Evolutionary conservation across 2,797 vertebrate species (phyloP).

Genomic region (Avahi laniger): DNA sequence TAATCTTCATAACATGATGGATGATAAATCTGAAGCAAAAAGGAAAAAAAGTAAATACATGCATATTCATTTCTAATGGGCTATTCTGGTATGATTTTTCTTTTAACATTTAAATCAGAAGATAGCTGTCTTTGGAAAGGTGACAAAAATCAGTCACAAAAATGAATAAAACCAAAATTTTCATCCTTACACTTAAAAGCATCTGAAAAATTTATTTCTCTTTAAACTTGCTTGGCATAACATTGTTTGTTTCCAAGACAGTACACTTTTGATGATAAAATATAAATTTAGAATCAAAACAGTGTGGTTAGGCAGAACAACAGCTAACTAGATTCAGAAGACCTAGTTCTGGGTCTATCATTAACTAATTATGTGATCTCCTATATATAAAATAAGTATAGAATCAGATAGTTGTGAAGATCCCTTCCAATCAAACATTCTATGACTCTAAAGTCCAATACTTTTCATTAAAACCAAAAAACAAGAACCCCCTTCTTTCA

Average conservation of each 20-base stretch:
- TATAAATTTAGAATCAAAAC: constrained; percentile 26
- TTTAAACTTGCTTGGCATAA: constrained; percentile 38
- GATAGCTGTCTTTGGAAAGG: background rate
- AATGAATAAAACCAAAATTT: background rate
- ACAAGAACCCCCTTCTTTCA: background rate
- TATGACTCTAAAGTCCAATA: constrained; percentile 23
- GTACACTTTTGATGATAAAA: constrained; percentile 24
- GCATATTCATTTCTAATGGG: constrained; percentile 29
- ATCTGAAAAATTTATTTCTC: background rate
- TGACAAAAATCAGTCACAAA: background rate
- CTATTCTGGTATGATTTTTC: constrained; percentile 7
- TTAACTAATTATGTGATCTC: background rate
- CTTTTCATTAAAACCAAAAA: constrained; percentile 28
- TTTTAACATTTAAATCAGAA: constrained; percentile 36
- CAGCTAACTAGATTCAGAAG: background rate
- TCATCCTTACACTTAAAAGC: background rate
- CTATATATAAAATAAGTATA: constrained; percentile 11
- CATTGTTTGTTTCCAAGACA: background rate
- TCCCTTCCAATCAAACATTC: constrained; percentile 26
- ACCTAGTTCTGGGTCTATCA: background rate
- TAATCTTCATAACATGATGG: constrained; percentile 98
- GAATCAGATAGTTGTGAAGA: background rate
- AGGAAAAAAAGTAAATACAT: constrained; percentile 12
- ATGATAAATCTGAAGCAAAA: constrained; percentile 93
- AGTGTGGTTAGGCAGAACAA: background rate